A percentile compares a stretch with the other conserved stretches of the same genome.
These are phyloP conservation scores for Drosophila nr. fundita DNA, from an alignment of 2,888 invertebrate species.

Conservation along the genomic window DNA sequence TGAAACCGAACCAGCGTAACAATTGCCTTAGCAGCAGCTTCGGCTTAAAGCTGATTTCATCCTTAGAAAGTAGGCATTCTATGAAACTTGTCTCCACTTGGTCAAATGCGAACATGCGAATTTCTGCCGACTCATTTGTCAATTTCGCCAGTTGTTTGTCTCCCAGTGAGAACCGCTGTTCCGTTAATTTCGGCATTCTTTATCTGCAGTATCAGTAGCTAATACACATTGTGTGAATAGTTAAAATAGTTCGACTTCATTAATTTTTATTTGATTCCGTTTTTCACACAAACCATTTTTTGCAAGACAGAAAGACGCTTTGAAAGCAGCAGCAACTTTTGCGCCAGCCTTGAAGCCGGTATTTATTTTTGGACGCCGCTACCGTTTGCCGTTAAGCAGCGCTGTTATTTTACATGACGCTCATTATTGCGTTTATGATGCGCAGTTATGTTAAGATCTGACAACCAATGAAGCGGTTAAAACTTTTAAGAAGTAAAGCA, in stretches of 20 bases:
- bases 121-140: neutral
- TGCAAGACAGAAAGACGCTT: neutral
- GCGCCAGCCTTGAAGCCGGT: neutral
- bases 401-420: neutral
- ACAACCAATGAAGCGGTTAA: neutral
- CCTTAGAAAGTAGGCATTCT: neutral
- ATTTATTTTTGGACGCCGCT: neutral
- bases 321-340: neutral
- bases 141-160: neutral
- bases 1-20: neutral
- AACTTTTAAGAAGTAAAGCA: neutral
- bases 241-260: neutral
- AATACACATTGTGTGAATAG: neutral
- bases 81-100: constrained; percentile 5
- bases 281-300: neutral
- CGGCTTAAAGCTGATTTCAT: neutral
- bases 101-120: constrained; percentile 1
- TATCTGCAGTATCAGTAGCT: neutral
- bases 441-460: neutral
- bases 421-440: neutral
- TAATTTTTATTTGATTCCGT: neutral
- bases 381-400: neutral
- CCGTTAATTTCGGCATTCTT: neutral
- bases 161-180: neutral
- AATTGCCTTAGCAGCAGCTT: neutral